phyloP scores from a whole-genome alignment of 2,113 vertebrate genomes.

The Gymnocephalus cernua region DNA sequence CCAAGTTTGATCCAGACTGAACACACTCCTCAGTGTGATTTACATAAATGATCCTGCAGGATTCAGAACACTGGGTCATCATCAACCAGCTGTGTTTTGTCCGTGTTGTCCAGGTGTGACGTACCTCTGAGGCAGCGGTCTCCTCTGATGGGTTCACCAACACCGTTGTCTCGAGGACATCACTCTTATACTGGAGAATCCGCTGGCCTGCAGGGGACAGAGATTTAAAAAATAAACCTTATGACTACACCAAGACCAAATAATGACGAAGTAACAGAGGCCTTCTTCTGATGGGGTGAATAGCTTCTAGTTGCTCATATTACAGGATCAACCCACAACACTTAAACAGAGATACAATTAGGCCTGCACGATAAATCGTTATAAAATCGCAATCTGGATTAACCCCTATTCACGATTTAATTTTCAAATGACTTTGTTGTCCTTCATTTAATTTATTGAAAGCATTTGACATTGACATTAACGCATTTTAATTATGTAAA shows the following conservation, averaged over 20 bases:
- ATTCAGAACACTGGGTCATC: neutral
- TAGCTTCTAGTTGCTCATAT: neutral
- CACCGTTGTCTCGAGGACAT: constrained; percentile 90
- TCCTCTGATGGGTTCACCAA: constrained; percentile 92
- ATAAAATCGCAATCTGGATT: too few species aligned
- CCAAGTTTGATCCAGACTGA: neutral
- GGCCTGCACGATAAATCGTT: too few species aligned
- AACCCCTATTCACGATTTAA: too few species aligned
- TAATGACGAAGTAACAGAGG: neutral
- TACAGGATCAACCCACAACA: neutral
- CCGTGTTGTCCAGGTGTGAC: neutral
- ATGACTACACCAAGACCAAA: neutral
- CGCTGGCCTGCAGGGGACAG: constrained; percentile 88
- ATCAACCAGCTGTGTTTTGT: neutral
- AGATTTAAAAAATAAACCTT: neutral
- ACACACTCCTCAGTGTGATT: neutral
- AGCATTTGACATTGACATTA: too few species aligned
- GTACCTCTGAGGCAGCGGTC: constrained; percentile 89
- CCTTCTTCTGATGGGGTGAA: neutral
- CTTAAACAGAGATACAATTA: neutral
- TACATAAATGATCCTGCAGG: neutral
- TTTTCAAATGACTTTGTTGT: too few species aligned
- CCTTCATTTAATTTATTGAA: too few species aligned
- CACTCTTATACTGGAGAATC: constrained; percentile 91
- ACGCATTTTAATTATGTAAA: too few species aligned